Percentiles rank a stretch among this genome's conserved stretches.
Evolutionary conservation across 2,888 invertebrate species (phyloP).

Genomic region (Limnephilus auricula): DNA sequence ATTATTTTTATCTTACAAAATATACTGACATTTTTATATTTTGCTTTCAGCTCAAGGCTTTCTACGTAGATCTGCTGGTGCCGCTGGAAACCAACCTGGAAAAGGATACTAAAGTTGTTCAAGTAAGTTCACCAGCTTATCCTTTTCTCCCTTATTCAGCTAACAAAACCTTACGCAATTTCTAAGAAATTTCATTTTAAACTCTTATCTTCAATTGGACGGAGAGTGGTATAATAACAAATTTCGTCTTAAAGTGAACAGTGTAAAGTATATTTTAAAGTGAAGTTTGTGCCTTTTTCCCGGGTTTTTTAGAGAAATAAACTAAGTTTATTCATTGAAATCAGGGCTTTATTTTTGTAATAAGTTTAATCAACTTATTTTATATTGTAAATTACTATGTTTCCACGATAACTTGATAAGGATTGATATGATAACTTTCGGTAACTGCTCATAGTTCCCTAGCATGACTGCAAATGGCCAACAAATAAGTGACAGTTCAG

Average conservation of each 20-base stretch:
- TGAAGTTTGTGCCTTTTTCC: background rate
- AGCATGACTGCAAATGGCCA: no score
- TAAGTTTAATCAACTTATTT: no score
- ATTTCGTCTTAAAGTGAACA: no score
- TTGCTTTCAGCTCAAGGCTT: constrained; percentile 89
- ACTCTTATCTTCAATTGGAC: background rate
- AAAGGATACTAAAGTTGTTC: constrained; percentile 95
- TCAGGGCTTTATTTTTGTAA: no score
- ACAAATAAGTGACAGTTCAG: no score
- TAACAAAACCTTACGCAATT: background rate
- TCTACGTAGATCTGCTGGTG: constrained; percentile 94
- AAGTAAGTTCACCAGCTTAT: constrained; percentile 77
- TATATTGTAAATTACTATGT: no score
- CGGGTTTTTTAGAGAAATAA: background rate
- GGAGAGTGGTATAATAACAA: background rate
- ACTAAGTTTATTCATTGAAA: no score
- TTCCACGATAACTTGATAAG: no score
- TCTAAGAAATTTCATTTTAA: background rate
- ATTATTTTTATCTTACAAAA: background rate
- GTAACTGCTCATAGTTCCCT: no score
- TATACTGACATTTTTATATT: constrained; percentile 54
- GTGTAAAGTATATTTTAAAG: background rate
- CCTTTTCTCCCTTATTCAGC: background rate
- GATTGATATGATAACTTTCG: no score
- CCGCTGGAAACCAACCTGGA: constrained; percentile 96